Conservation (phyloP, 2,888 invertebrate species). For the Hydraecia micacea region DNA sequence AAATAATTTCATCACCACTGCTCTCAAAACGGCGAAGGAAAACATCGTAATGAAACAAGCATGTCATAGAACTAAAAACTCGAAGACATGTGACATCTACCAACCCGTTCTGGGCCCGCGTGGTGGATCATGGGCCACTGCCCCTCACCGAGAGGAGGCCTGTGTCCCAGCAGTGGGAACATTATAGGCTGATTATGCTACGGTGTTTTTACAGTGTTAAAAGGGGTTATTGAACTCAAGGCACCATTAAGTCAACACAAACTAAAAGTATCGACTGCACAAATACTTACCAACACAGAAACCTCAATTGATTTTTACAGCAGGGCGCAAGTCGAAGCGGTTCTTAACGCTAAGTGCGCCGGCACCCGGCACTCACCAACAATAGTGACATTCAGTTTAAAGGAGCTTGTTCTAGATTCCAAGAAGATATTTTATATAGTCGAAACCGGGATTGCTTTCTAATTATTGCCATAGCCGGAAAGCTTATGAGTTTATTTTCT, state of each 20-base stretch:
- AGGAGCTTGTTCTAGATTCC: slow-evolving; percentile 19
- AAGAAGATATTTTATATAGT: not conserved
- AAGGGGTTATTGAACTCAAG: not conserved
- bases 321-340: not conserved
- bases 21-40: no score
- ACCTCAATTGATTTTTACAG: slow-evolving; percentile 40
- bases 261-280: not conserved
- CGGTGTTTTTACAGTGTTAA: not conserved
- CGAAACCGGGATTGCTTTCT: rapidly evolving
- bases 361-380: slow-evolving; percentile 18
- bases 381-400: slow-evolving; percentile 25
- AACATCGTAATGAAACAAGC: no score
- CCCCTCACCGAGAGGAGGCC: no score
- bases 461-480: not conserved
- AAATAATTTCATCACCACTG: no score
- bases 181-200: no score
- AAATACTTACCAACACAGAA: slow-evolving; percentile 11
- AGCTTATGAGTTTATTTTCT: not conserved
- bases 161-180: no score
- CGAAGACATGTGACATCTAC: no score
- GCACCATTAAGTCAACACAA: not conserved
- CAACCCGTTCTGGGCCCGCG: no score
- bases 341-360: slow-evolving; percentile 36
- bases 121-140: no score
- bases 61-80: no score